Conservation (phyloP, 2,797 vertebrate genomes). For the Coilia nasus region DNA sequence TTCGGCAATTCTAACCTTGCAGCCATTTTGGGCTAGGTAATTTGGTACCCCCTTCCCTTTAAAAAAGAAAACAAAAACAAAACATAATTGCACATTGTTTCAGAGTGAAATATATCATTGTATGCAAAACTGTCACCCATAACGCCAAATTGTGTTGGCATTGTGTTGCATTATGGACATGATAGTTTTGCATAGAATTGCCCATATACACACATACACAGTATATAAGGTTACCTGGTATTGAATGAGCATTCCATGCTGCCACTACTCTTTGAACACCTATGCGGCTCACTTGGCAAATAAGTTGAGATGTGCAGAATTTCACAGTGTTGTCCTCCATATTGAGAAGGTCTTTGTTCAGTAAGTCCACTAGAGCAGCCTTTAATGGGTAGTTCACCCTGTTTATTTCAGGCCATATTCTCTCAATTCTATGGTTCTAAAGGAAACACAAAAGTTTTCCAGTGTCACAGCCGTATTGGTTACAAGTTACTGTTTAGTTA, state of each 20-base stretch:
- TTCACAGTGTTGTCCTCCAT: constrained; percentile 30
- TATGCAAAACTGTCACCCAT: too few species aligned
- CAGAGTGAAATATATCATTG: too few species aligned
- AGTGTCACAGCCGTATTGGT: too few species aligned
- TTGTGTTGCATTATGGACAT: too few species aligned
- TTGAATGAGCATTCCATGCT: constrained; percentile 11
- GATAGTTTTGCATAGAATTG: too few species aligned
- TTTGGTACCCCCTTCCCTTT: too few species aligned
- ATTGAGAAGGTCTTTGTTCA: constrained; percentile 27
- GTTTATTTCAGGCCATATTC: constrained; percentile 29
- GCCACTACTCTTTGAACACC: background rate
- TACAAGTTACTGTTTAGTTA: background rate
- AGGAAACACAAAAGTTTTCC: too few species aligned
- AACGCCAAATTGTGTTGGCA: too few species aligned
- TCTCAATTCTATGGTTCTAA: constrained; percentile 36
- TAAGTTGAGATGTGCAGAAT: constrained; percentile 12
- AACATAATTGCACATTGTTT: too few species aligned
- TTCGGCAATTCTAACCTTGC: background rate
- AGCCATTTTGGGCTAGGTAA: background rate
- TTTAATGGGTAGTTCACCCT: constrained; percentile 32
- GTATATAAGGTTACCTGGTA: background rate
- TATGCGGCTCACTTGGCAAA: background rate
- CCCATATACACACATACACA: too few species aligned
- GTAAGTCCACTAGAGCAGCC: constrained; percentile 28
- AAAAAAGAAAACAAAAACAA: too few species aligned